Evolutionary conservation across 2,888 invertebrate species (phyloP).

Genomic region (Catonia carolina): DNA sequence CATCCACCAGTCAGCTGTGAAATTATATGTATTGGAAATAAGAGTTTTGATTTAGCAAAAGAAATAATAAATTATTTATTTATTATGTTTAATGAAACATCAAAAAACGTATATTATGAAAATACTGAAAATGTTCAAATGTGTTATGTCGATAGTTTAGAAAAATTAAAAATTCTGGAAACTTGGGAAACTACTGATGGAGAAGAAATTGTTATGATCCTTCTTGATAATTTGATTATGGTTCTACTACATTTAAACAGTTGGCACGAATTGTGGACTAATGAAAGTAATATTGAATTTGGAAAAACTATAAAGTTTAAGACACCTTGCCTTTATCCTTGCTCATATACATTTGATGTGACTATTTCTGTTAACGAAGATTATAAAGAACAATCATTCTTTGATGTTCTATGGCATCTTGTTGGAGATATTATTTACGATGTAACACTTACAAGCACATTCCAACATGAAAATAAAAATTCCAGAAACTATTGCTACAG

Average conservation of each 20-base stretch:
- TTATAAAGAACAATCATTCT: slow-evolving; percentile 37
- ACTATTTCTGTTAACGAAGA: slow-evolving; percentile 36
- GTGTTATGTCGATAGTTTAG: no score
- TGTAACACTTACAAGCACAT: slow-evolving; percentile 38
- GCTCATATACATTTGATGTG: slow-evolving; percentile 40
- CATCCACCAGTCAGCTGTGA: background rate
- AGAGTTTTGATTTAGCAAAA: background rate
- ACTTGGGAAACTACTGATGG: no score
- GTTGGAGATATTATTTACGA: slow-evolving; percentile 40
- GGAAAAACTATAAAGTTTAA: slow-evolving; percentile 1
- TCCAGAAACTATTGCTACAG: slow-evolving; percentile 40
- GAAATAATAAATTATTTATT: slow-evolving; percentile 2
- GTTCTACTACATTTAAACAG: slow-evolving; percentile 20
- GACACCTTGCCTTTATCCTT: slow-evolving; percentile 32
- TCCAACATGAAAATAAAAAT: slow-evolving; percentile 36
- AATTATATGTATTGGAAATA: background rate
- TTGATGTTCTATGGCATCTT: slow-evolving; percentile 38
- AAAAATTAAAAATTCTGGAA: no score
- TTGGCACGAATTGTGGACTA: slow-evolving; percentile 25
- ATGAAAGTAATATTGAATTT: background rate
- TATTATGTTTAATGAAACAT: slow-evolving; percentile 2
- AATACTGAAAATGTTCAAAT: no score
- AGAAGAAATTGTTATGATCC: background rate
- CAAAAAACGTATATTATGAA: no score
- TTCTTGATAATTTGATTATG: slow-evolving; percentile 21